These are phyloP conservation scores for Himalopsyche japonica DNA, from an alignment of 2,888 invertebrate genomes.

Conservation along the genomic window DNA sequence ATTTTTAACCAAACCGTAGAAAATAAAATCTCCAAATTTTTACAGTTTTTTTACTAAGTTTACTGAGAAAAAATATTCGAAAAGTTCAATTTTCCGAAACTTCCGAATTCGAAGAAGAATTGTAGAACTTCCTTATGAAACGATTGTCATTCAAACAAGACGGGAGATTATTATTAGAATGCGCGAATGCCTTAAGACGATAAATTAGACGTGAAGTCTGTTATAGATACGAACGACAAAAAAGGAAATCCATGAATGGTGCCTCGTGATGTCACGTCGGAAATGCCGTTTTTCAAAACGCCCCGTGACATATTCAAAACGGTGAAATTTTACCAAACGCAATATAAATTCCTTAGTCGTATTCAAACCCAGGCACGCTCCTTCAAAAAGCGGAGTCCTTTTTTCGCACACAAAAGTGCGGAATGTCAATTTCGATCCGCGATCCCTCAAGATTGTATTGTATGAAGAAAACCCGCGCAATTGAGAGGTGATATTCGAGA, in stretches of 20 bases:
- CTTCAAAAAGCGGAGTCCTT: background rate
- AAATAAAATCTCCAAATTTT: too few species aligned
- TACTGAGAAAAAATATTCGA: too few species aligned
- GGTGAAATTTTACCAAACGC: background rate
- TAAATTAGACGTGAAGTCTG: background rate
- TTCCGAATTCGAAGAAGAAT: background rate
- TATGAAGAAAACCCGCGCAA: background rate
- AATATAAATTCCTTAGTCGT: background rate
- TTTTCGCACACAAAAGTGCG: background rate
- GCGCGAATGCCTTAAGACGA: background rate
- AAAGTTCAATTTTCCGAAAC: too few species aligned
- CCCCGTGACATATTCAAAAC: background rate
- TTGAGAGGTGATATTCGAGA: background rate
- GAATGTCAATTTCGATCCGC: background rate
- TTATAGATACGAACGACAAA: background rate
- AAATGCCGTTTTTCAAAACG: background rate
- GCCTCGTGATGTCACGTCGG: background rate
- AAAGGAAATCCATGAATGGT: background rate
- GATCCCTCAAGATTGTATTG: background rate
- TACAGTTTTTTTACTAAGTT: too few species aligned
- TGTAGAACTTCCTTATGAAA: background rate
- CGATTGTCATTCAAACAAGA: background rate
- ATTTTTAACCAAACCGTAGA: too few species aligned
- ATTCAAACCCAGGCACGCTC: background rate
- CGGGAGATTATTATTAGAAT: background rate